Conservation (phyloP, 1,140 invertebrate species). For the Bombus affinis region DNA sequence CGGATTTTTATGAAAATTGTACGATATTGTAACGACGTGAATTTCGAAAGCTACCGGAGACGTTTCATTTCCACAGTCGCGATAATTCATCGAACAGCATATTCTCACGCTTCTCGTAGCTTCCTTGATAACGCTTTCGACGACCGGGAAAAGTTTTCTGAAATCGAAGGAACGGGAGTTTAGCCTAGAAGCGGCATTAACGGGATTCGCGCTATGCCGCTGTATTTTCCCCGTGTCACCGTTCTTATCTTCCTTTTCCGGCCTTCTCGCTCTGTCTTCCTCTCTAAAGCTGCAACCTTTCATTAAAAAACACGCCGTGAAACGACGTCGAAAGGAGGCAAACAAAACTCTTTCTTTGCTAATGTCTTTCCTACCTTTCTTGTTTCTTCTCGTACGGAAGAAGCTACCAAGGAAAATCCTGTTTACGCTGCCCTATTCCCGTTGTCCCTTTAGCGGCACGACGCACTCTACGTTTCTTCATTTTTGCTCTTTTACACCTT, state of each 20-base stretch:
- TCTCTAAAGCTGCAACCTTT: constrained; percentile 3
- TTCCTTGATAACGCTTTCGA: constrained; percentile 16
- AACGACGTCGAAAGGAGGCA: constrained; percentile 3
- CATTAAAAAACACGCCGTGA: constrained; percentile 12
- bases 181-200: constrained; percentile 22
- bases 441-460: constrained; percentile 5
- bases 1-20: too few species aligned
- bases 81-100: neutral
- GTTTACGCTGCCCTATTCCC: neutral
- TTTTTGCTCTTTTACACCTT: neutral
- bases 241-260: neutral
- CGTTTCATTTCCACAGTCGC: neutral
- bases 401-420: neutral
- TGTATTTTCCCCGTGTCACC: neutral
- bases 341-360: neutral
- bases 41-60: too few species aligned
- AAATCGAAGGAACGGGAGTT: constrained; percentile 14
- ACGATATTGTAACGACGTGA: too few species aligned
- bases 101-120: neutral
- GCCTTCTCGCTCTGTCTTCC: too few species aligned
- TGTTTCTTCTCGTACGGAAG: too few species aligned
- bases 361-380: neutral
- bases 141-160: constrained; percentile 49
- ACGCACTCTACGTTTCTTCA: neutral
- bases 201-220: neutral